These are phyloP conservation scores for Ostrea denselamellosa DNA, from an alignment of 1,140 invertebrate genomes.

Conservation along the genomic window DNA sequence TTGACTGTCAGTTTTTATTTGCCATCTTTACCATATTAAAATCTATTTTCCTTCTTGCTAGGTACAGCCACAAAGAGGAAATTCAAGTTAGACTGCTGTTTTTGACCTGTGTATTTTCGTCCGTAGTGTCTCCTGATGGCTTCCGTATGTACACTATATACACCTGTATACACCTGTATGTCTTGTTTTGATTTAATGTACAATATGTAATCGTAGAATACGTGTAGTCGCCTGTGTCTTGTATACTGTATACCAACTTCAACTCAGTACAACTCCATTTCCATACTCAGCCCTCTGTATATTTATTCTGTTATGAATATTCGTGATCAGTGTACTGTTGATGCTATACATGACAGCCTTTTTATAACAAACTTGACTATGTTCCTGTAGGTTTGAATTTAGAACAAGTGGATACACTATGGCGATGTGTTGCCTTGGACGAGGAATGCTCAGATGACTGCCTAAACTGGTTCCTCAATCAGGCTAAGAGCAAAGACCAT, in stretches of 20 bases:
- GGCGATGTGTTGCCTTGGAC: slow-evolving; percentile 92
- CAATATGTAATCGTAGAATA: not conserved
- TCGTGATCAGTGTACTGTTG: not conserved
- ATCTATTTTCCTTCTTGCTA: slow-evolving; percentile 48
- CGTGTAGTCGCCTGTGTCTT: not conserved
- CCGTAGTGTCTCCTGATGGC: slow-evolving; percentile 90
- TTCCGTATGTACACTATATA: slow-evolving; percentile 82
- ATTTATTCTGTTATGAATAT: not conserved
- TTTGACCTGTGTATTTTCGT: slow-evolving; percentile 94
- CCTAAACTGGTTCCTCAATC: slow-evolving; percentile 93
- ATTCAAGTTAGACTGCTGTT: slow-evolving; percentile 94
- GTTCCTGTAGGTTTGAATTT: slow-evolving; percentile 85
- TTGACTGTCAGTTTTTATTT: no score
- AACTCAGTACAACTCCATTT: no score
- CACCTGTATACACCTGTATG: not conserved
- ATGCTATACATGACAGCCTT: not conserved
- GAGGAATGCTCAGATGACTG: slow-evolving; percentile 91
- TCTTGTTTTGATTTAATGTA: not conserved
- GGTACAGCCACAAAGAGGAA: slow-evolving; percentile 92
- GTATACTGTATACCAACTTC: no score
- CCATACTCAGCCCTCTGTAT: not conserved
- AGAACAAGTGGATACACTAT: slow-evolving; percentile 93
- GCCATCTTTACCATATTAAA: no score
- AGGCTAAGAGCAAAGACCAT: slow-evolving; percentile 89
- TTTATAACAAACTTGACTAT: not conserved